phyloP scores from a whole-genome alignment of 2,797 vertebrate genomes.

The Malurus leucopterus region DNA sequence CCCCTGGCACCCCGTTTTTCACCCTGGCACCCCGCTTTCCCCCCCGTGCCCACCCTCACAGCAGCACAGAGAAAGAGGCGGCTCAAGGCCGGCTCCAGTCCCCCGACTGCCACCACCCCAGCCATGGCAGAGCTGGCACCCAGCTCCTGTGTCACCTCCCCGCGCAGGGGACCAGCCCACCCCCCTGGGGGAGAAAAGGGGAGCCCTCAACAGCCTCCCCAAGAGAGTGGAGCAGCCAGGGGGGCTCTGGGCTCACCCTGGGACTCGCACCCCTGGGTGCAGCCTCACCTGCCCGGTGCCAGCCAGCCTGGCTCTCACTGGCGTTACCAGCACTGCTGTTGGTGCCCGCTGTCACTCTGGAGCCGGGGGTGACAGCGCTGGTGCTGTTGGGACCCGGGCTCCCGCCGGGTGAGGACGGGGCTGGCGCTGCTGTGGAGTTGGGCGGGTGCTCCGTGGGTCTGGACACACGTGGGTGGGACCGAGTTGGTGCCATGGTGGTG shows the following conservation, averaged over 20 bases:
- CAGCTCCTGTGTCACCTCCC: background rate
- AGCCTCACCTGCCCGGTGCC: background rate
- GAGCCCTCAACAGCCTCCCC: background rate
- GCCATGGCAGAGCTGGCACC: background rate
- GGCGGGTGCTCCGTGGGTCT: background rate
- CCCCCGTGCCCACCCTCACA: accelerated
- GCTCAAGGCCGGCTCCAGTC: background rate
- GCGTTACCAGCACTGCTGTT: accelerated
- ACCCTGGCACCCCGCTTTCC: no score
- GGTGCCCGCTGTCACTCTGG: accelerated
- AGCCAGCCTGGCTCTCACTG: background rate
- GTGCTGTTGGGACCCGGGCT: background rate
- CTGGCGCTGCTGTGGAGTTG: accelerated
- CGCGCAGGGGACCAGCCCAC: accelerated
- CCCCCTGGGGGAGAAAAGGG: background rate
- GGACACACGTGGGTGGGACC: accelerated
- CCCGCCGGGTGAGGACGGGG: accelerated
- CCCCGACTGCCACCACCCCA: background rate
- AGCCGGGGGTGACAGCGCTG: background rate
- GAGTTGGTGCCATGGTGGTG: accelerated
- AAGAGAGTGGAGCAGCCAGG: background rate
- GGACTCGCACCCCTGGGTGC: background rate
- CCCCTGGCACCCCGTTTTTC: no score
- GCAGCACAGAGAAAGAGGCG: accelerated
- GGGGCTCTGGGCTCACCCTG: background rate